A percentile compares a stretch with the other conserved stretches of the same genome.
Conservation (phyloP, 2,113 vertebrate genomes). For the Aplodontia rufa region DNA sequence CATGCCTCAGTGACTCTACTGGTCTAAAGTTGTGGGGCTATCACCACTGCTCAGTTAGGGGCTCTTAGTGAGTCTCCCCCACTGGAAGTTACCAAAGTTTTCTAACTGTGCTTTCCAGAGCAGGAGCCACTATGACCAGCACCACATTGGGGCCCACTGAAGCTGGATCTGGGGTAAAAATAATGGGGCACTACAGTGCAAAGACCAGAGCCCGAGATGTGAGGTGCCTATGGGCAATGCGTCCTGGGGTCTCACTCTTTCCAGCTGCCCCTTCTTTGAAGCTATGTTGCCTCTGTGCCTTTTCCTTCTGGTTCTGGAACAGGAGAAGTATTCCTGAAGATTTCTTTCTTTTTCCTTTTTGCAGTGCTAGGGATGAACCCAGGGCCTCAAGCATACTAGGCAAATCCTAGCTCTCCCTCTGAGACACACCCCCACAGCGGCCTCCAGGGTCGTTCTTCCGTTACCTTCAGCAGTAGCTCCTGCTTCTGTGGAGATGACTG, state of each 20-base stretch:
- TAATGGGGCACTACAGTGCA: neutral
- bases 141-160: neutral
- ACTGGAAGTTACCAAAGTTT: neutral
- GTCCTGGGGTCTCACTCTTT: neutral
- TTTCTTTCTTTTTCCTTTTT: neutral
- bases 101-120: neutral
- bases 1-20: neutral
- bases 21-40: neutral
- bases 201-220: neutral
- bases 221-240: neutral
- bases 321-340: neutral
- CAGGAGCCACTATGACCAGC: neutral
- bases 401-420: too few relatives aligned
- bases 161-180: neutral
- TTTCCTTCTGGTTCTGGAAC: neutral
- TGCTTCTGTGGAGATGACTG: neutral
- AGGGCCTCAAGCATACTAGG: too few relatives aligned
- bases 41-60: accelerated
- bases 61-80: neutral
- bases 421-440: too few relatives aligned
- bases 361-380: too few relatives aligned
- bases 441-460: neutral
- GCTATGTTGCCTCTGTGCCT: neutral
- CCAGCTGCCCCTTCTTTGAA: neutral
- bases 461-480: neutral